phyloP scores from a whole-genome alignment of 2,113 vertebrate genomes.

The Paratilapia polleni region DNA sequence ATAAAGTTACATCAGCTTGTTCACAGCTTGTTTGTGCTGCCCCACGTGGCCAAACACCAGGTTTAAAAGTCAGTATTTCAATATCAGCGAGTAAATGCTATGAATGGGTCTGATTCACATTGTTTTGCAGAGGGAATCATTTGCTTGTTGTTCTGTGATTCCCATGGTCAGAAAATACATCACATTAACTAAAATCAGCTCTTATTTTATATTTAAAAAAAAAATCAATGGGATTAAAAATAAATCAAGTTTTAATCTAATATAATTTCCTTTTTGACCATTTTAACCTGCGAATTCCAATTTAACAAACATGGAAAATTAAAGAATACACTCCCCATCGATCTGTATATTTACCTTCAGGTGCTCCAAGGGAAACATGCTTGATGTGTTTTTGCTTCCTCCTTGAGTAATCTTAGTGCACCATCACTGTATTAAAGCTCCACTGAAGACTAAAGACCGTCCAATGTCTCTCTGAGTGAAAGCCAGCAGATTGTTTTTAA shows the following conservation, averaged over 20 bases:
- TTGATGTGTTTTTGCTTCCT: not conserved
- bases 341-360: not conserved
- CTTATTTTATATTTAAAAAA: not conserved
- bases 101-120: accelerated
- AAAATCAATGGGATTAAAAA: no score
- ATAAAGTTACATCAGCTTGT: not conserved
- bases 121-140: not conserved
- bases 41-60: not conserved
- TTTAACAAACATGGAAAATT: not conserved
- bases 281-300: not conserved
- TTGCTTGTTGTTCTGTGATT: not conserved
- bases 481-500: not conserved
- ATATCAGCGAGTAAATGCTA: not conserved
- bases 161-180: not conserved
- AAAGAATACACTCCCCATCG: not conserved
- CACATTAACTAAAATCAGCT: not conserved
- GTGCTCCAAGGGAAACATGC: not conserved
- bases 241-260: not conserved
- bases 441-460: not conserved
- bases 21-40: not conserved
- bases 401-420: not conserved
- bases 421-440: not conserved
- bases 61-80: not conserved
- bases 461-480: not conserved
- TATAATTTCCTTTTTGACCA: not conserved